phyloP scores from a whole-genome alignment of 53 echinoderm and acorn worm genomes.

The Temnopleurus reevesii region DNA sequence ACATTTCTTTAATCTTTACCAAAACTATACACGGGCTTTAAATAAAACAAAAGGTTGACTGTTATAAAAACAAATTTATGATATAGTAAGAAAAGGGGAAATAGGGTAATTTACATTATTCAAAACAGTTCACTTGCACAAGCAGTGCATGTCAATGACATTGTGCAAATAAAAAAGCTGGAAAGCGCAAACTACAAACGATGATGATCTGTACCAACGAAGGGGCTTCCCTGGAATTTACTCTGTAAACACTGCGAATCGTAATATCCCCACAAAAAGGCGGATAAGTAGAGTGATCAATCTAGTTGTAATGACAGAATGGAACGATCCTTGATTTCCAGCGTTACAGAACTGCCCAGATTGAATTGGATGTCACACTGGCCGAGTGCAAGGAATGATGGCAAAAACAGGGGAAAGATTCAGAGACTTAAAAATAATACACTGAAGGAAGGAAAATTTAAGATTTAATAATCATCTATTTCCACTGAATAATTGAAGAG shows the following conservation, averaged over 20 bases:
- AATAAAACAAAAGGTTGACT: too few relatives aligned
- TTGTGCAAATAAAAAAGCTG: slow-evolving; percentile 13
- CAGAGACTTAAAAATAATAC: too few relatives aligned
- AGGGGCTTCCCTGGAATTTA: slow-evolving; percentile 45
- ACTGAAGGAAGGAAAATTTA: too few relatives aligned
- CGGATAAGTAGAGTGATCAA: slow-evolving; percentile 45
- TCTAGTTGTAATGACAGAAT: slow-evolving; percentile 45
- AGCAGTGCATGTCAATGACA: slow-evolving; percentile 53
- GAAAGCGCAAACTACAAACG: slow-evolving; percentile 28
- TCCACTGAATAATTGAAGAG: too few relatives aligned
- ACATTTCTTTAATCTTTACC: too few relatives aligned
- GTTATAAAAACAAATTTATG: too few relatives aligned
- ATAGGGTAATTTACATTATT: neutral
- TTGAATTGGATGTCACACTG: slow-evolving; percentile 25
- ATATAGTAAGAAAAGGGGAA: too few relatives aligned
- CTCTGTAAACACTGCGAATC: slow-evolving; percentile 45
- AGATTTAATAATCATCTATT: too few relatives aligned
- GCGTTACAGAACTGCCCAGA: slow-evolving; percentile 8
- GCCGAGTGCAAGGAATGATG: neutral
- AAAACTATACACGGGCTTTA: too few relatives aligned
- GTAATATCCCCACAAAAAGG: slow-evolving; percentile 45
- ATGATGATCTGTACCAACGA: slow-evolving; percentile 13
- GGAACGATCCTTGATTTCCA: slow-evolving; percentile 35
- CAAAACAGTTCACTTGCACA: neutral
- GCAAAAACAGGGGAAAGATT: neutral